A percentile compares a stretch with the other conserved stretches of the same genome.
Evolutionary conservation across 2,113 vertebrate species (phyloP).

Genomic region (Puffinus mauretanicus): DNA sequence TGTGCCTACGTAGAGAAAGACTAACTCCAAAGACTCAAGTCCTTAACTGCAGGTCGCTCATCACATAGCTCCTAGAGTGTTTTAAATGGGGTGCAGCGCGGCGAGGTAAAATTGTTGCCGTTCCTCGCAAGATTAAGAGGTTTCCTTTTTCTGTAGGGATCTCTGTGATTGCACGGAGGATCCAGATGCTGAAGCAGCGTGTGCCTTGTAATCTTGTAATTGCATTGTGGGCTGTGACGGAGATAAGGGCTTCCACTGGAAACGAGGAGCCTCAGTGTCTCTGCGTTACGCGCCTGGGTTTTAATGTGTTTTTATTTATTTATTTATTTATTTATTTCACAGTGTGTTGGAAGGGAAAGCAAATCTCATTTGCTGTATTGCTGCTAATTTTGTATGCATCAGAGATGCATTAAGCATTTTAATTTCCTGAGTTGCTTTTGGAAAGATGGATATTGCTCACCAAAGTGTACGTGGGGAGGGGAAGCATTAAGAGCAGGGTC

Average conservation of each 20-base stretch:
- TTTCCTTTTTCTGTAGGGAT: neutral
- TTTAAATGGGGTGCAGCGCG: neutral
- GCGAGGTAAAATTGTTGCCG: rapidly evolving
- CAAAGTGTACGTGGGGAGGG: rapidly evolving
- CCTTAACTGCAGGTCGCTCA: neutral
- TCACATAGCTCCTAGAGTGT: rapidly evolving
- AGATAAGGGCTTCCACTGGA: slow-evolving; percentile 1
- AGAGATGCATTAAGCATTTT: neutral
- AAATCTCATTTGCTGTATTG: neutral
- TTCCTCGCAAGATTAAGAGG: neutral
- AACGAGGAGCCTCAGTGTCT: neutral
- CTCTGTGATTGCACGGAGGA: neutral
- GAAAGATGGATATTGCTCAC: neutral
- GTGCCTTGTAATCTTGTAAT: slow-evolving; percentile 55
- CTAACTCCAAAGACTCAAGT: rapidly evolving
- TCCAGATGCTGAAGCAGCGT: slow-evolving; percentile 43
- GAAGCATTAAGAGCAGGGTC: neutral
- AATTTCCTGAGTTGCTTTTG: neutral
- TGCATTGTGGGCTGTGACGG: slow-evolving; percentile 27
- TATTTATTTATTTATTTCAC: neutral
- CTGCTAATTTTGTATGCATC: neutral
- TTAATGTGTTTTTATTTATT: neutral
- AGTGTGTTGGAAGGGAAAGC: neutral
- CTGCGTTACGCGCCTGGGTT: neutral
- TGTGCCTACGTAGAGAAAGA: neutral